Conservation (phyloP, 2,888 invertebrate genomes). For the Xiphydria camelus region DNA sequence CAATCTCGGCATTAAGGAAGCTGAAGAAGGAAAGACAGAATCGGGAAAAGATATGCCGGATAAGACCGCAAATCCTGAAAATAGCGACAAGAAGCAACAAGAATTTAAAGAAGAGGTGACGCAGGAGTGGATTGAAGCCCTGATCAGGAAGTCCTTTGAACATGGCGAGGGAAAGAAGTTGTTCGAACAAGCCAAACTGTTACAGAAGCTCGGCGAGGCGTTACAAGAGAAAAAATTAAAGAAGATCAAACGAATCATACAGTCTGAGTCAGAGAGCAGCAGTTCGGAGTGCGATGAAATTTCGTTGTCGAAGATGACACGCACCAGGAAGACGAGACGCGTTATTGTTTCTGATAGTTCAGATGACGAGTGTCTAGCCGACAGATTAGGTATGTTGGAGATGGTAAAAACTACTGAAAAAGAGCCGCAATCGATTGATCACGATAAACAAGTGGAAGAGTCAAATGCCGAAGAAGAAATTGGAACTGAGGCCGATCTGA, state of each 20-base stretch:
- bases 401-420: background rate
- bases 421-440: conserved; percentile 5
- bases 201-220: conserved; percentile 49
- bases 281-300: conserved; percentile 51
- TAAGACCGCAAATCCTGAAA: conserved; percentile 4
- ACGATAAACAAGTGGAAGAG: conserved; percentile 1
- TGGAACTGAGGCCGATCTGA: background rate
- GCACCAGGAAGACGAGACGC: conserved; percentile 35
- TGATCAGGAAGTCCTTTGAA: conserved; percentile 44
- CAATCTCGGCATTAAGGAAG: no score
- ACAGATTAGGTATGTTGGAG: conserved; percentile 25
- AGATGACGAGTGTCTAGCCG: conserved; percentile 42
- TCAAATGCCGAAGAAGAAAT: background rate
- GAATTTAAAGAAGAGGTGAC: conserved; percentile 37
- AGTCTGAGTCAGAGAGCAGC: conserved; percentile 60
- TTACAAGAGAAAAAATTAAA: conserved; percentile 62
- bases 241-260: conserved; percentile 63
- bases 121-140: conserved; percentile 43
- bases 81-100: background rate
- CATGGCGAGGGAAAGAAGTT: conserved; percentile 43
- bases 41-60: conserved; percentile 43
- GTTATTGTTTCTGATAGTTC: conserved; percentile 47
- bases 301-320: conserved; percentile 26
- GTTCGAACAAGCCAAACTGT: conserved; percentile 59
- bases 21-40: conserved; percentile 57